Conservation (phyloP, 2,797 vertebrate species). For the Austrolebias charrua region DNA sequence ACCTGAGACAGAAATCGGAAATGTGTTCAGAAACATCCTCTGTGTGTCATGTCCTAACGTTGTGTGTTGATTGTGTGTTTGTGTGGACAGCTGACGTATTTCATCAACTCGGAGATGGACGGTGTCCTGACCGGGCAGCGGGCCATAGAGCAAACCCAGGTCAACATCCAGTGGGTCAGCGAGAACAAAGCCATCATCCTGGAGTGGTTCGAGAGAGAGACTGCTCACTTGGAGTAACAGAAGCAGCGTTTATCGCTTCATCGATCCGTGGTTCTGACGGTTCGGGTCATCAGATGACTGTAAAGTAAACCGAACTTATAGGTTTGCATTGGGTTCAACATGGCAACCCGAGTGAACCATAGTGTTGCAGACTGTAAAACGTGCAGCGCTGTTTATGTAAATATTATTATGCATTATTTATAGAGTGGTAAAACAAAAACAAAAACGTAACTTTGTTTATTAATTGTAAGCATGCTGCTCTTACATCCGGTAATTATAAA, state of each 20-base stretch:
- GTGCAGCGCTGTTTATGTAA: slow-evolving; percentile 16
- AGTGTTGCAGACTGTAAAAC: neutral
- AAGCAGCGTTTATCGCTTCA: no score
- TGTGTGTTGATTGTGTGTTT: neutral
- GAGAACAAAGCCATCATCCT: slow-evolving; percentile 73
- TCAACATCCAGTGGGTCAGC: slow-evolving; percentile 90
- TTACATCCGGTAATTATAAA: neutral
- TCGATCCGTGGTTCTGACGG: neutral
- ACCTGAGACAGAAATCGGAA: no score
- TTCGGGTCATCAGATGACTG: neutral
- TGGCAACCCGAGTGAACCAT: neutral
- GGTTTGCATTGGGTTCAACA: neutral
- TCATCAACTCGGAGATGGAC: slow-evolving; percentile 67
- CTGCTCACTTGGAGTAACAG: neutral
- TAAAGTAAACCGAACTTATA: slow-evolving; percentile 7
- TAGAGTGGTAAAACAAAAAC: slow-evolving; percentile 11
- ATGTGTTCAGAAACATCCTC: no score
- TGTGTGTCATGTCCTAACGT: no score
- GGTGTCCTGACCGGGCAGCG: neutral
- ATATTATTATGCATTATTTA: slow-evolving; percentile 38
- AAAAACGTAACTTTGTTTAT: slow-evolving; percentile 1
- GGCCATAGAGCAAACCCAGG: slow-evolving; percentile 83
- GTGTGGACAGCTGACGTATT: slow-evolving; percentile 78
- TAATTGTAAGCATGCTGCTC: slow-evolving; percentile 22
- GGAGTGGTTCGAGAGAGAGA: slow-evolving; percentile 79